These are phyloP conservation scores for Hydrophis major DNA, from an alignment of 2,797 vertebrate genomes.

Conservation along the genomic window DNA sequence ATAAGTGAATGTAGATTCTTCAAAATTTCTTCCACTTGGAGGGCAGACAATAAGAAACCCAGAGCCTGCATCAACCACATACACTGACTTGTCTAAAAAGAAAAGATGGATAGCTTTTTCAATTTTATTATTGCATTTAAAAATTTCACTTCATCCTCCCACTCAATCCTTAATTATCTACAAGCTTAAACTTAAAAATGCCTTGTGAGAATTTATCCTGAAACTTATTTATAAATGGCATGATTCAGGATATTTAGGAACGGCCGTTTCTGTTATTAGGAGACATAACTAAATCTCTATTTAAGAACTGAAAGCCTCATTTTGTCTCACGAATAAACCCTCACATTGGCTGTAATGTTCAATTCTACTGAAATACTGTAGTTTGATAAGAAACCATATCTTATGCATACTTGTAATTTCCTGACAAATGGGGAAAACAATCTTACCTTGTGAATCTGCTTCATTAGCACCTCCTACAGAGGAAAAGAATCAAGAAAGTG, in stretches of 20 bases:
- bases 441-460: conserved; percentile 99
- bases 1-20: conserved; percentile 97
- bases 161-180: background rate
- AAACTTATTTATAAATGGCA: background rate
- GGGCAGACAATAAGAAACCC: conserved; percentile 94
- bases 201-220: background rate
- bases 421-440: background rate
- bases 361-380: background rate
- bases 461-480: conserved; percentile 93
- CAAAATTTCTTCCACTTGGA: conserved; percentile 96
- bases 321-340: background rate
- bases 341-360: background rate
- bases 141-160: background rate
- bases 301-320: background rate
- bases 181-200: background rate
- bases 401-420: background rate
- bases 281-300: background rate
- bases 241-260: background rate
- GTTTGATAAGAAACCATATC: background rate
- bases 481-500: conserved; percentile 39
- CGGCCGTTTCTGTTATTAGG: background rate
- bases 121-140: background rate
- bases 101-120: conserved; percentile 42
- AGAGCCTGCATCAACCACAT: conserved; percentile 99
- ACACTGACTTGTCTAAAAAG: conserved; percentile 91